phyloP scores from a whole-genome alignment of 2,888 invertebrate genomes.

The Orgyia antiqua region DNA sequence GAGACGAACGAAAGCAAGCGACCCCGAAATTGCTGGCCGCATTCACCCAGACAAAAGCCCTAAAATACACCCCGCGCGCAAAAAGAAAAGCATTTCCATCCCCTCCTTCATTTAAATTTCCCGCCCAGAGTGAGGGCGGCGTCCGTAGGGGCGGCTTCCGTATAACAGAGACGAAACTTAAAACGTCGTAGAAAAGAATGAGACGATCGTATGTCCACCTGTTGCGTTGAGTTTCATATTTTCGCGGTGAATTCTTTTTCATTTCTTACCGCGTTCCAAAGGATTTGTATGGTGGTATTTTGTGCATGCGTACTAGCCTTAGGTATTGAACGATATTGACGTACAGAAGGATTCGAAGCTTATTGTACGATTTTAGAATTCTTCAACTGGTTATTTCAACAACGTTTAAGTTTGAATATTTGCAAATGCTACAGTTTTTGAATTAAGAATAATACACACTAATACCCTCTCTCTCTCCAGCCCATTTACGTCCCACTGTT shows the following conservation, averaged over 20 bases:
- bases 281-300: constrained; percentile 60
- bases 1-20: constrained; percentile 64
- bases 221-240: constrained; percentile 72
- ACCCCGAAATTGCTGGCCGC: constrained; percentile 76
- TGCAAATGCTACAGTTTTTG: too few species aligned
- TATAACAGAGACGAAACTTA: constrained; percentile 69
- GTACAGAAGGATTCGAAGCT: constrained; percentile 23
- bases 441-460: too few species aligned
- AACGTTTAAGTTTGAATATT: too few species aligned
- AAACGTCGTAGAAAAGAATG: constrained; percentile 72
- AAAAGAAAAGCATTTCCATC: constrained; percentile 76
- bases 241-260: constrained; percentile 67
- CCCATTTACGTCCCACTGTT: too few species aligned
- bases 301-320: constrained; percentile 66
- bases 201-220: constrained; percentile 73
- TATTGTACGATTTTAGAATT: constrained; percentile 45
- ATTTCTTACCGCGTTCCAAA: constrained; percentile 60
- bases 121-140: constrained; percentile 72
- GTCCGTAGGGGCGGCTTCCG: constrained; percentile 72
- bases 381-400: constrained; percentile 28
- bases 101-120: constrained; percentile 74
- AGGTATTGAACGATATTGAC: constrained; percentile 63
- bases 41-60: constrained; percentile 77
- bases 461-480: too few species aligned
- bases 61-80: constrained; percentile 72